Evolutionary conservation across 2,113 vertebrate species (phyloP).

Genomic region (Hemicordylus capensis): DNA sequence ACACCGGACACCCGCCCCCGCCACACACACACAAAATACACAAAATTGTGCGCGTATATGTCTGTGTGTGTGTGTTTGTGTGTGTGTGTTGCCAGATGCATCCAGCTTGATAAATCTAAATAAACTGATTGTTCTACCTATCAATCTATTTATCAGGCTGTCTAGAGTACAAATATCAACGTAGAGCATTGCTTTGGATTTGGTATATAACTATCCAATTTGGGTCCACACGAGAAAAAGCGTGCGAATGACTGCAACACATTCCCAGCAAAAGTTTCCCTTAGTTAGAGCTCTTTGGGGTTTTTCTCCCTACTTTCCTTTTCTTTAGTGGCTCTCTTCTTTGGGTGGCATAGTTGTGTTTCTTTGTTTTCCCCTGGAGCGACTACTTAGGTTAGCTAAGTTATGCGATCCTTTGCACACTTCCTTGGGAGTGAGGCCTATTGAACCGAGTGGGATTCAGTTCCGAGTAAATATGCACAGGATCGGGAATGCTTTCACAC

Average conservation of each 20-base stretch:
- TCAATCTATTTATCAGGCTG: background rate
- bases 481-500: no score
- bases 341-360: no score
- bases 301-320: no score
- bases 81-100: no score
- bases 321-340: no score
- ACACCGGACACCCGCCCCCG: background rate
- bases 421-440: background rate
- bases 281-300: background rate
- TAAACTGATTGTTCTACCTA: background rate
- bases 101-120: background rate
- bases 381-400: background rate
- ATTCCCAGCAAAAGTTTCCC: background rate
- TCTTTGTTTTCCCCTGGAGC: background rate
- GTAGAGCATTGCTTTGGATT: background rate
- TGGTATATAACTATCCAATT: background rate
- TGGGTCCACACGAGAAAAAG: background rate
- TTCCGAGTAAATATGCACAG: background rate
- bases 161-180: background rate
- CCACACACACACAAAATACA: background rate
- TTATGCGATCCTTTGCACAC: background rate
- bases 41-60: no score
- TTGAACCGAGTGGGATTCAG: background rate
- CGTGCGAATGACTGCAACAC: background rate
- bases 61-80: no score